phyloP scores from a whole-genome alignment of 2,797 vertebrate genomes.

The Sternarchorhynchus goeldii region DNA sequence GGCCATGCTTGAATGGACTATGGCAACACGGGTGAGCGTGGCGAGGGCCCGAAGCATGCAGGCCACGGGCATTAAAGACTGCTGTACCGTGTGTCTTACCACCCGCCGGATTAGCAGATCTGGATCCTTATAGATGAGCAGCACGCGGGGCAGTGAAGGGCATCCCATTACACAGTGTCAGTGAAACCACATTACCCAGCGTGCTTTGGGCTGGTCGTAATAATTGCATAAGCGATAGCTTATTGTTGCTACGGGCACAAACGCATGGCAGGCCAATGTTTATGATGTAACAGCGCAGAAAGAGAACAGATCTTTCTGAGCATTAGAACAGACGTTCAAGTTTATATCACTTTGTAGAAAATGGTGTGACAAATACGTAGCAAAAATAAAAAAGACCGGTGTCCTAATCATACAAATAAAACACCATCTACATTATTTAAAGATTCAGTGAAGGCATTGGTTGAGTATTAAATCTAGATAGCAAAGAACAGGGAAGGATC shows the following conservation, averaged over 20 bases:
- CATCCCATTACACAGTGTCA: slow-evolving; percentile 49
- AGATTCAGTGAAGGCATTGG: background rate
- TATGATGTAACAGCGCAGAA: slow-evolving; percentile 1
- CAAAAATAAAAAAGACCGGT: background rate
- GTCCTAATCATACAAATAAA: background rate
- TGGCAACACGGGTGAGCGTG: background rate
- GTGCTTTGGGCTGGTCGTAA: slow-evolving; percentile 62
- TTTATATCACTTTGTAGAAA: slow-evolving; percentile 14
- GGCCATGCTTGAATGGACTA: slow-evolving; percentile 28
- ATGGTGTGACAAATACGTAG: background rate
- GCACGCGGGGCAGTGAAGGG: slow-evolving; percentile 75
- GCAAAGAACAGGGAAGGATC: background rate
- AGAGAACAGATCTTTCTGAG: slow-evolving; percentile 5
- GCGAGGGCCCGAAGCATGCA: slow-evolving; percentile 17
- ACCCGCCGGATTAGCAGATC: slow-evolving; percentile 85
- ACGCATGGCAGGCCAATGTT: slow-evolving; percentile 32
- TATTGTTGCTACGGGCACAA: slow-evolving; percentile 29
- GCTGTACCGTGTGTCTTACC: slow-evolving; percentile 74
- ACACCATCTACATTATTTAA: background rate
- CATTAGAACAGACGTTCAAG: background rate
- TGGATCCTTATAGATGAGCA: slow-evolving; percentile 86
- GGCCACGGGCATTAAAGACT: slow-evolving; percentile 12
- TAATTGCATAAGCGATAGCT: slow-evolving; percentile 24
- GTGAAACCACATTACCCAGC: slow-evolving; percentile 73
- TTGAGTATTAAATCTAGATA: too few species aligned